phyloP scores from a whole-genome alignment of 1,140 invertebrate species.

The Pogonomyrmex californicus region DNA sequence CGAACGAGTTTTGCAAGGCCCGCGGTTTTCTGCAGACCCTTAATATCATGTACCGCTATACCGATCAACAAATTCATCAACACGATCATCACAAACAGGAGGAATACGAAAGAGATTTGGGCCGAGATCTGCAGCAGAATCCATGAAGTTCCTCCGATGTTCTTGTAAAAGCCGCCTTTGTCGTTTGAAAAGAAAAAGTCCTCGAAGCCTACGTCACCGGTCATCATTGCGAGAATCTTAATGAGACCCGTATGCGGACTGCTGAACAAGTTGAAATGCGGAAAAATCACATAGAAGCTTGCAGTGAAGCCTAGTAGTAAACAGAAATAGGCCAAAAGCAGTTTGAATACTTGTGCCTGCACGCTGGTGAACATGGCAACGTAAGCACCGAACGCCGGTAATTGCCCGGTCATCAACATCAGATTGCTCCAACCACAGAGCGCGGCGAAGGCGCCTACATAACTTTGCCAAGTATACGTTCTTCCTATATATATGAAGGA shows the following conservation, averaged over 20 bases:
- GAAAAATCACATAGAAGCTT: slow-evolving; percentile 95
- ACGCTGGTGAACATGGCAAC: slow-evolving; percentile 95
- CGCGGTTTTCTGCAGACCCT: slow-evolving; percentile 92
- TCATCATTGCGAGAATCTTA: slow-evolving; percentile 96
- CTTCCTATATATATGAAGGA: slow-evolving; percentile 92
- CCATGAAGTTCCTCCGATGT: slow-evolving; percentile 78
- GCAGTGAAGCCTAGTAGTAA: slow-evolving; percentile 94
- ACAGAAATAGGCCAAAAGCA: slow-evolving; percentile 94
- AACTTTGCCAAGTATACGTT: slow-evolving; percentile 94
- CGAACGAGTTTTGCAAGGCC: slow-evolving; percentile 92
- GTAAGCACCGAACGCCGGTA: slow-evolving; percentile 94
- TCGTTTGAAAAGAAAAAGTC: slow-evolving; percentile 88
- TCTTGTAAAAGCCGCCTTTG: slow-evolving; percentile 88
- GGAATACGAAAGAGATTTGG: slow-evolving; percentile 91
- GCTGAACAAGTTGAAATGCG: slow-evolving; percentile 92
- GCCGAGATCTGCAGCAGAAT: slow-evolving; percentile 90
- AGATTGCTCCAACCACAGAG: slow-evolving; percentile 95
- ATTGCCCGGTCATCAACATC: slow-evolving; percentile 95
- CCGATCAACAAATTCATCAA: slow-evolving; percentile 94
- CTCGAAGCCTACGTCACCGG: slow-evolving; percentile 93
- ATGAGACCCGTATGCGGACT: slow-evolving; percentile 93
- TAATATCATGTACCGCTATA: slow-evolving; percentile 93
- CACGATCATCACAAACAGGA: slow-evolving; percentile 93
- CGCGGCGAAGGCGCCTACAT: slow-evolving; percentile 93
- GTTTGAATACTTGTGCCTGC: slow-evolving; percentile 94